Base-by-base conservation (phyloP, 2,113 vertebrate genomes). In the Chunga burmeisteri region DNA sequence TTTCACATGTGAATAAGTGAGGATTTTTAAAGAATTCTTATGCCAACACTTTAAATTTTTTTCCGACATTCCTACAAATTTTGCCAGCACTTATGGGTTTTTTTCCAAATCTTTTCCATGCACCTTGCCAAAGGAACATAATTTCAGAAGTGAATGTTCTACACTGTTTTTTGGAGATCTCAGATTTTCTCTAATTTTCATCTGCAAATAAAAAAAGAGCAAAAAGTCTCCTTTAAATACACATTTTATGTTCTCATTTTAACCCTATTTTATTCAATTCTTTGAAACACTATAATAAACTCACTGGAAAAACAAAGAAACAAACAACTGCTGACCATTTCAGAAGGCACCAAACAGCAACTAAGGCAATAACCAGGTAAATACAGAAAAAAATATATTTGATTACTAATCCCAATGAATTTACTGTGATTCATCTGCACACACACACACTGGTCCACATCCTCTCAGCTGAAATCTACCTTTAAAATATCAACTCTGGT, bases 41-140 rank as follows among this genome's bases (percentile, higher is more conserved):
- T 96, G 97, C 97, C 98, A 98, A 97, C 96, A 97, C 91, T 98
- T 96, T 80, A 96, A 96, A 38, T 96, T 97, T 98, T 97, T 98
- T 98, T 97, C 97, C 66, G 14, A 96, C 97, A 98, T 98, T 98
- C 98, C 94, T 98, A 95, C 94, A 95, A 97, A 98, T 97, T 98
- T 97, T 98, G 97, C 97, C 98, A 98, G 93, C 93, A 82, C 95
- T 98, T 94, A 92, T 91, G 78, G 52, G 46, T 93, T 97, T 96
- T 96, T 94, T 79, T 13, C 90, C 63, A 93, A 96, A 97, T 97
- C 94, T 98, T 98, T 98, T 98, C 98, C 98, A 98, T 98, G 78
- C 56, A 95, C 81, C 87, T 97, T 98, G 98, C 97, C 98, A 98
- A 98, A 98, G 94, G 94, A 97, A 97, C 97, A 95, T 98, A 96